Percentiles rank a stretch among this genome's conserved stretches.
Conservation (phyloP, 2,797 vertebrate species). For the Odontamblyopus rebecca region DNA sequence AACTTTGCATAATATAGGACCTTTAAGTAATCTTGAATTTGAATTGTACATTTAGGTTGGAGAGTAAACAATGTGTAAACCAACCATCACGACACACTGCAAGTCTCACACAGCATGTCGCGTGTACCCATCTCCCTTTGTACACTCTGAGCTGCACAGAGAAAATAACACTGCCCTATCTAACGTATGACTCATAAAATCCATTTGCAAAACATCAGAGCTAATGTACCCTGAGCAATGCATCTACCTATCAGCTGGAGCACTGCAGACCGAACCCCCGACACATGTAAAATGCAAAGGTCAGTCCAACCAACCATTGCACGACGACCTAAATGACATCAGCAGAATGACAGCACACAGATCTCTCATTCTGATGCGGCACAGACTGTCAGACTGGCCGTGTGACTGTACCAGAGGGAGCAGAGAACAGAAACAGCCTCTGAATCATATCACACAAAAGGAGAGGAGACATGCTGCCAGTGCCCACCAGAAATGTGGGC, state of each 20-base stretch:
- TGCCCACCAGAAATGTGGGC: conserved; percentile 74
- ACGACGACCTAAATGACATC: conserved; percentile 71
- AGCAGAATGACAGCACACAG: conserved; percentile 57
- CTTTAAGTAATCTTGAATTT: too few species aligned
- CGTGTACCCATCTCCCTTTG: not conserved
- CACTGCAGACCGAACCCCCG: conserved; percentile 35
- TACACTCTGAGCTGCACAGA: not conserved
- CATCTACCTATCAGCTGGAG: conserved; percentile 45
- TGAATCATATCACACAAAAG: conserved; percentile 75
- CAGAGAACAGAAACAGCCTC: conserved; percentile 69
- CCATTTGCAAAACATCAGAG: conserved; percentile 19
- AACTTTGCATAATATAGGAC: too few species aligned
- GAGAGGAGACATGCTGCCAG: conserved; percentile 65
- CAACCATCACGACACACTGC: not conserved
- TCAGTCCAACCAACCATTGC: conserved; percentile 60
- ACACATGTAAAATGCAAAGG: conserved; percentile 66
- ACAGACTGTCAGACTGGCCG: conserved; percentile 62
- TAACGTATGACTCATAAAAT: conserved; percentile 38
- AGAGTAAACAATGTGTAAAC: not conserved
- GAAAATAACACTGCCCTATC: conserved; percentile 20
- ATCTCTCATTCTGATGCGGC: conserved; percentile 63
- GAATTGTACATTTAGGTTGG: not conserved
- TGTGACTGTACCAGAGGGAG: conserved; percentile 67
- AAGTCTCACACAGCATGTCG: not conserved
- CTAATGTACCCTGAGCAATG: conserved; percentile 35